Evolutionary conservation across 2,888 invertebrate species (phyloP), one percentile per base, ranked within the genome.

Genomic region (Drosophila rubida): DNA sequence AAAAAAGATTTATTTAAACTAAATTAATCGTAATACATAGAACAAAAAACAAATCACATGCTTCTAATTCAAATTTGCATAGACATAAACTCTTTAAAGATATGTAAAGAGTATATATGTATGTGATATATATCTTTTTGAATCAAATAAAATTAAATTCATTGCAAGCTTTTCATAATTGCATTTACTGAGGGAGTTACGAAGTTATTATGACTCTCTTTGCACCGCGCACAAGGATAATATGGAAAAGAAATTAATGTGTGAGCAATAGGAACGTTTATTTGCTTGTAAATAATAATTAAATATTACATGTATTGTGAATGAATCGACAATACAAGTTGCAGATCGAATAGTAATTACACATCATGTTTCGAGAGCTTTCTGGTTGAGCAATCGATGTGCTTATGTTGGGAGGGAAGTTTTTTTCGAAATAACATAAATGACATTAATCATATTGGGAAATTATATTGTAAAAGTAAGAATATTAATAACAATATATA

Each of bases 131-230:
- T 32, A 30, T n/a, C 25, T 16, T 25, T 44, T 5, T 51, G 27
- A 4, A 6, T n/a, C 25, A 11, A 51, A 13, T n/a, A 4, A 39
- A 35, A 39, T 39, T 3, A 32, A 50, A 44, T 44, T 37, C 44
- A 30, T 53, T 50, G 46, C 7, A 48, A 65, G 16, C 42, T 27
- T 41, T 13, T 32, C 25, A 55, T 81, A 85, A 78, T 87, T 87
- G 87, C 65, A 63, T 81, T 78, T 45, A 55, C 65, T 35, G 65
- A 75, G 87, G 87, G 78, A 87, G 81, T 69, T 84, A 63, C 39
- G 58, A 69, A 46, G n/a, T 61, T 68, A 25, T 27, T 23, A 55
- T 58, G 42, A 30, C 39, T 4, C 27, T 25, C 19, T 8, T 9
- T 45, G 16, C 9, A 14, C 45, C 14, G 45, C 8, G 46, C 23